These are phyloP conservation scores for Myocastor coypus DNA, from an alignment of 2,113 vertebrate species.

Conservation along the genomic window DNA sequence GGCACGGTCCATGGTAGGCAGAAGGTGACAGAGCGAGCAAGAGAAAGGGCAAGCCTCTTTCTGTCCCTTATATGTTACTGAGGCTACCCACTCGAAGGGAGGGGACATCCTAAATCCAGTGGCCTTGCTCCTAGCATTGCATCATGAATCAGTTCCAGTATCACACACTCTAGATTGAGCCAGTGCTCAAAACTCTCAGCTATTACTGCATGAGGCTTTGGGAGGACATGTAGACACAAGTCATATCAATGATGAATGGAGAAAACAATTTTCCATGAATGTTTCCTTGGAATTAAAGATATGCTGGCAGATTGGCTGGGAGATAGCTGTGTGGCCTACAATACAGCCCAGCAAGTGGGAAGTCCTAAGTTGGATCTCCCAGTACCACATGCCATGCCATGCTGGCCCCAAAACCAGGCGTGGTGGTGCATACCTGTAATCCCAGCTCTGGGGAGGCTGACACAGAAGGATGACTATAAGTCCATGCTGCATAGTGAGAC, in stretches of 20 bases:
- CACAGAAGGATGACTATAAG: too few relatives aligned
- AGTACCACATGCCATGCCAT: too few relatives aligned
- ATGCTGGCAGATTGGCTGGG: neutral
- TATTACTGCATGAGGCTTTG: neutral
- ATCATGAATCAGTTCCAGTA: neutral
- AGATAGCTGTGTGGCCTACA: too few relatives aligned
- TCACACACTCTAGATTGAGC: neutral
- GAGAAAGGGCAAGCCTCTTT: neutral
- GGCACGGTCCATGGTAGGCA: neutral
- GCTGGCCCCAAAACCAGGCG: too few relatives aligned
- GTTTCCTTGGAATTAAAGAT: neutral
- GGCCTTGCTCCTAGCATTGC: neutral
- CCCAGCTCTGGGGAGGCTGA: too few relatives aligned
- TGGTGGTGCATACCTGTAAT: too few relatives aligned
- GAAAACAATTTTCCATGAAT: neutral
- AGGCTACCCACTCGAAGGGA: neutral
- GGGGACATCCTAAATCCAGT: neutral
- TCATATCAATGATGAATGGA: too few relatives aligned
- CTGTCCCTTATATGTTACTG: neutral
- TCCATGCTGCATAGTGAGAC: too few relatives aligned
- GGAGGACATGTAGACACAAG: neutral
- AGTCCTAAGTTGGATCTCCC: too few relatives aligned
- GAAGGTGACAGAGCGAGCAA: neutral
- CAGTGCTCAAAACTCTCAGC: neutral
- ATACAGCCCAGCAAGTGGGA: too few relatives aligned